These are phyloP conservation scores for Acropora tenuis DNA, from an alignment of 64 coral and sea anemone genomes.

Conservation along the genomic window DNA sequence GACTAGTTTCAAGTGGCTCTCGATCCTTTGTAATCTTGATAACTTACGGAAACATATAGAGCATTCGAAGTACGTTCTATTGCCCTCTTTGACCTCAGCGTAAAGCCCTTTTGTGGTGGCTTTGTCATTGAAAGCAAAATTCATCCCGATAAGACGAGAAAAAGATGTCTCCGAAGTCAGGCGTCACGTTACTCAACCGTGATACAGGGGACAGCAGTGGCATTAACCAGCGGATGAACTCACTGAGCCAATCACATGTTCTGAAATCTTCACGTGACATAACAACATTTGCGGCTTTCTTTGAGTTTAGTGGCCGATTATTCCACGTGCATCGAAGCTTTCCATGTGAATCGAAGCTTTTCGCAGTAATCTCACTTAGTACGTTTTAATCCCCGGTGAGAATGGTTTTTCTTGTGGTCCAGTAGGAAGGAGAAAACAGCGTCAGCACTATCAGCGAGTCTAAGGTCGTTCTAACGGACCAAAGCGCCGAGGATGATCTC, in stretches of 20 bases:
- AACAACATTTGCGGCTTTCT: no score
- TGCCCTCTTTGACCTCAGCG: not conserved
- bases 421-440: not conserved
- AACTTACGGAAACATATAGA: not conserved
- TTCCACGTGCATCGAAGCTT: no score
- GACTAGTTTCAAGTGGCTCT: not conserved
- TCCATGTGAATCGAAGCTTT: not conserved
- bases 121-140: not conserved
- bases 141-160: not conserved
- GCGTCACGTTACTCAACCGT: no score
- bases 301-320: no score
- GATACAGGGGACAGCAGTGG: no score
- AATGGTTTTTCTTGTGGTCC: not conserved
- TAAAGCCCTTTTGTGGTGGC: not conserved
- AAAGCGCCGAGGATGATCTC: not conserved
- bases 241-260: no score
- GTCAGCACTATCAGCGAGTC: not conserved
- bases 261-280: no score
- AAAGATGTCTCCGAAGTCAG: no score
- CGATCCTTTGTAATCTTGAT: not conserved
- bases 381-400: not conserved
- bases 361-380: not conserved
- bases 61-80: not conserved
- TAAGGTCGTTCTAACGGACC: not conserved
- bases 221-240: no score